These are phyloP conservation scores for Idaea biselata DNA, from an alignment of 2,888 invertebrate genomes.

Conservation along the genomic window DNA sequence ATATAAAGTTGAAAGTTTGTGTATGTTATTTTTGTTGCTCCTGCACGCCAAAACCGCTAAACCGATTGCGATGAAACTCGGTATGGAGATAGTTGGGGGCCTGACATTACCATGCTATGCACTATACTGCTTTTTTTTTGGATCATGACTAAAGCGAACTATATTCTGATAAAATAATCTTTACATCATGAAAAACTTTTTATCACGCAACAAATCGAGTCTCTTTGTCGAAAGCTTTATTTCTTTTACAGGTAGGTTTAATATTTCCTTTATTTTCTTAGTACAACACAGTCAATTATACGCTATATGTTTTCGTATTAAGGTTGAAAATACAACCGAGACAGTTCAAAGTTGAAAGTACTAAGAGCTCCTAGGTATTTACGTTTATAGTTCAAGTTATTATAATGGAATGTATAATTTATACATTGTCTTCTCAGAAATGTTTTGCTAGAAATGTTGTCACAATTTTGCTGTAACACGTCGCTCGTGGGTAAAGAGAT, in stretches of 20 bases:
- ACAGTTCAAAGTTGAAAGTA: neutral
- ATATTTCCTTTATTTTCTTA: neutral
- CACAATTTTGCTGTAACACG: neutral
- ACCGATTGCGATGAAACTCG: too few relatives aligned
- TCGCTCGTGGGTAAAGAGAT: neutral
- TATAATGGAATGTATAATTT: neutral
- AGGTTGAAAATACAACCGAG: neutral
- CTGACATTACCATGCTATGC: too few relatives aligned
- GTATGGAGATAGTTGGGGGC: too few relatives aligned
- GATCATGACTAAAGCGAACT: too few relatives aligned
- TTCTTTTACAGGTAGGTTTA: neutral
- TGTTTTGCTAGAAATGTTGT: neutral
- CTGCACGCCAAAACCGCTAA: too few relatives aligned
- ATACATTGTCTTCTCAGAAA: neutral
- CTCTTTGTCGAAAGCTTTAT: too few relatives aligned
- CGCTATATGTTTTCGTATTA: neutral
- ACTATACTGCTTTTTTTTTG: too few relatives aligned
- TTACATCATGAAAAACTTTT: neutral
- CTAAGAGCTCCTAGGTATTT: neutral
- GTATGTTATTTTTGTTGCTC: too few relatives aligned
- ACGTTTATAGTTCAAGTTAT: neutral
- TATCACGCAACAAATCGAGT: neutral
- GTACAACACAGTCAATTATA: neutral
- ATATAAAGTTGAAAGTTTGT: too few relatives aligned
- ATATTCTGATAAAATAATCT: too few relatives aligned